Evolutionary conservation across 2,888 invertebrate genomes (phyloP).

Genomic region (Eupeodes latifasciatus): DNA sequence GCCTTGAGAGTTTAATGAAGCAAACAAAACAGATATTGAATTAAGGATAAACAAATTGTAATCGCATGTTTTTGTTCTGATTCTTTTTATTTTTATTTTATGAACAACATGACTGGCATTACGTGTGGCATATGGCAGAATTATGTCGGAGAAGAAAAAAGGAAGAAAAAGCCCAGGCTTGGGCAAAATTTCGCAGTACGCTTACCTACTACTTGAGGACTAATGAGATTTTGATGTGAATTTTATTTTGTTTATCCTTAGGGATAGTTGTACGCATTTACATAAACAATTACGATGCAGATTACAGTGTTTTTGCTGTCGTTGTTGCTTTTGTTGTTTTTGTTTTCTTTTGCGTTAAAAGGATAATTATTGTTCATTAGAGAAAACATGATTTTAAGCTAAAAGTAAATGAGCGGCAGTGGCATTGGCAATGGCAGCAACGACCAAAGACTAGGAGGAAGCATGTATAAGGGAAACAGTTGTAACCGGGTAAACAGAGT

Average conservation of each 20-base stretch:
- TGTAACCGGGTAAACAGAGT: no score
- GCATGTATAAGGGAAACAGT: no score
- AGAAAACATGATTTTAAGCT: background rate
- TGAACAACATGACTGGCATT: background rate
- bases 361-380: slow-evolving; percentile 9
- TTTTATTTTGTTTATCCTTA: slow-evolving; percentile 44
- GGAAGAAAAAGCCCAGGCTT: background rate
- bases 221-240: slow-evolving; percentile 67
- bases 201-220: background rate
- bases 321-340: background rate
- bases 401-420: background rate
- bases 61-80: background rate
- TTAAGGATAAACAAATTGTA: slow-evolving; percentile 42
- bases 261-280: slow-evolving; percentile 2
- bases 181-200: no score
- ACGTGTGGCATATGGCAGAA: background rate
- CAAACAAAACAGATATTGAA: slow-evolving; percentile 54
- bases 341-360: background rate
- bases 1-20: slow-evolving; percentile 31
- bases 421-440: no score
- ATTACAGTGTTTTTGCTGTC: background rate
- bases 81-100: background rate
- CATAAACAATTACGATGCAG: slow-evolving; percentile 6
- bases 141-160: background rate
- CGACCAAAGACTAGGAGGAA: no score